Evolutionary conservation across 2,888 invertebrate genomes (phyloP).

Genomic region (Folsomia candida): DNA sequence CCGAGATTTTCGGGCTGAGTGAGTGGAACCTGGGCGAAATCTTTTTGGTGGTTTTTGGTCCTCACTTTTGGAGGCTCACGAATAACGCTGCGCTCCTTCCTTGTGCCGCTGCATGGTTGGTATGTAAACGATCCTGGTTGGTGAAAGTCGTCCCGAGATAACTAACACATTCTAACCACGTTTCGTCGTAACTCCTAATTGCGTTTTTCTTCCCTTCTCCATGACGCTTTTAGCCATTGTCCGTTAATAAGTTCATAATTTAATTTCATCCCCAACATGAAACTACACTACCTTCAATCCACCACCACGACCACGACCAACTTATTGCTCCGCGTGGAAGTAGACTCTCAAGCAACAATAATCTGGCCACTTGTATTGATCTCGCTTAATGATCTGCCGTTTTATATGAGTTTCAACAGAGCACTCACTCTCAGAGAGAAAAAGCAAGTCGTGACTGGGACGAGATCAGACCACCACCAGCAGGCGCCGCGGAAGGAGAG

Average conservation of each 20-base stretch:
- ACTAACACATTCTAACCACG: conserved; percentile 22
- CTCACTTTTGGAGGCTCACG: no score
- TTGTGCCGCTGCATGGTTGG: no score
- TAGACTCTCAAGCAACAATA: no score
- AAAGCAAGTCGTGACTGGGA: no score
- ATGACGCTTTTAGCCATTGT: conserved; percentile 20
- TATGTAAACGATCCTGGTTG: no score
- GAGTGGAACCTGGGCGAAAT: no score
- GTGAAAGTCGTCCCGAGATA: not conserved
- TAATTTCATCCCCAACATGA: conserved; percentile 21
- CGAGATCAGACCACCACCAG: no score
- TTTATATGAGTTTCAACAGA: not conserved
- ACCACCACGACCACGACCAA: no score
- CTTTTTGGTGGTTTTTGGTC: no score
- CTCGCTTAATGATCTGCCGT: not conserved
- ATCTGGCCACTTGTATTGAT: conserved; percentile 16
- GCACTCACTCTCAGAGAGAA: not conserved
- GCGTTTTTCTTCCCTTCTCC: conserved; percentile 32
- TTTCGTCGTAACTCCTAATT: conserved; percentile 36
- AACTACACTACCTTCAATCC: not conserved
- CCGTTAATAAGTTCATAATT: conserved; percentile 29
- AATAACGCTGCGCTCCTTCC: no score
- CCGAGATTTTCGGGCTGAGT: not conserved
- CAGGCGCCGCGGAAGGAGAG: no score
- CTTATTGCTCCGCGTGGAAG: no score